These are phyloP conservation scores for Erynnis tages DNA, from an alignment of 2,888 invertebrate species.

Conservation along the genomic window DNA sequence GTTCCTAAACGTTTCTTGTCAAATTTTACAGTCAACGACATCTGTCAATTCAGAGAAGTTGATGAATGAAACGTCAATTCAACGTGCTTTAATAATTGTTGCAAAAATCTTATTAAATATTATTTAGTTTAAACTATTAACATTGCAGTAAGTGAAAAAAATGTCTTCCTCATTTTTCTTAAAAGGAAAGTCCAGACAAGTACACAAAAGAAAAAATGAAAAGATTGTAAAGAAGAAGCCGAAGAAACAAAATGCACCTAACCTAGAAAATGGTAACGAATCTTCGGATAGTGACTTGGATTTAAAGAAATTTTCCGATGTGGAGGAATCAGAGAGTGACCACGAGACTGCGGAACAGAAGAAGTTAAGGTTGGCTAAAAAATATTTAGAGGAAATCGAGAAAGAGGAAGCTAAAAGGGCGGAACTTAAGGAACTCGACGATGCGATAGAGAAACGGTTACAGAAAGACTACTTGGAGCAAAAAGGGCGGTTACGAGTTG, in stretches of 20 bases:
- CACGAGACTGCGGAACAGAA: constrained; percentile 95
- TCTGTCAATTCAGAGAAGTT: too few species aligned
- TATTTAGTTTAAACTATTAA: constrained; percentile 9
- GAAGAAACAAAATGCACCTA: constrained; percentile 59
- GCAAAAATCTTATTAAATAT: too few species aligned
- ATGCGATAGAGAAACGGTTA: constrained; percentile 87
- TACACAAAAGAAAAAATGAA: constrained; percentile 78
- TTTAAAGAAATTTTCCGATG: constrained; percentile 76
- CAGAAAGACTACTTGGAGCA: constrained; percentile 93
- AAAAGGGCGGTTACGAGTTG: constrained; percentile 88
- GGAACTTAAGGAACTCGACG: constrained; percentile 83
- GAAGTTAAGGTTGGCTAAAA: constrained; percentile 92
- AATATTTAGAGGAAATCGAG: constrained; percentile 93
- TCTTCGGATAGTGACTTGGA: constrained; percentile 85
- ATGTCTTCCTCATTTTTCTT: constrained; percentile 83
- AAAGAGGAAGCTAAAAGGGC: constrained; percentile 87
- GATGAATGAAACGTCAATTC: constrained; percentile 28
- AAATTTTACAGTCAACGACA: not conserved
- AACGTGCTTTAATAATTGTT: constrained; percentile 29
- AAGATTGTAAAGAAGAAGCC: constrained; percentile 61
- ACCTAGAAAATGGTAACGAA: constrained; percentile 81
- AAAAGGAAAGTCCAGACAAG: constrained; percentile 80
- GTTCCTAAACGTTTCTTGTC: too few species aligned
- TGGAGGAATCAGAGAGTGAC: constrained; percentile 81
- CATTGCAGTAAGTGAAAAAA: constrained; percentile 28